These are phyloP conservation scores for Thymelicus lineola DNA, from an alignment of 2,888 invertebrate genomes.

Conservation along the genomic window DNA sequence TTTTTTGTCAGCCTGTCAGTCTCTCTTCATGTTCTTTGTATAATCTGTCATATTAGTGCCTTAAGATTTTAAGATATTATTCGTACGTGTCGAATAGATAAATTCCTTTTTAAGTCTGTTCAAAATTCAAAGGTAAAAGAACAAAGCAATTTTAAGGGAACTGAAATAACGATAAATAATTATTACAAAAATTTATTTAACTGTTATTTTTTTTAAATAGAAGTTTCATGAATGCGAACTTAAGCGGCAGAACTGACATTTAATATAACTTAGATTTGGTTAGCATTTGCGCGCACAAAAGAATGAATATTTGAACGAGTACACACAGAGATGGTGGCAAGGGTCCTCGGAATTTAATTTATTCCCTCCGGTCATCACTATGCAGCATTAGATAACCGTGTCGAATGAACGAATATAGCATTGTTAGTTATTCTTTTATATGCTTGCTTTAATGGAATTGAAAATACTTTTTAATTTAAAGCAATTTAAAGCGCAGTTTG, in stretches of 20 bases:
- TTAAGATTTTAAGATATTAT: too few species aligned
- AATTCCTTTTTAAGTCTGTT: too few species aligned
- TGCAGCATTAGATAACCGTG: constrained; percentile 52
- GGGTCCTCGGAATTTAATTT: constrained; percentile 54
- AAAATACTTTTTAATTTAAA: background rate
- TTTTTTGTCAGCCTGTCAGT: too few species aligned
- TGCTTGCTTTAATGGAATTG: background rate
- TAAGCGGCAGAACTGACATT: constrained; percentile 4
- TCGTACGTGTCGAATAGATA: too few species aligned
- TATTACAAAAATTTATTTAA: too few species aligned
- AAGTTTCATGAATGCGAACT: background rate
- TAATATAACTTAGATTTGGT: constrained; percentile 30
- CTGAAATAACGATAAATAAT: too few species aligned
- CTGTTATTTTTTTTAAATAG: too few species aligned
- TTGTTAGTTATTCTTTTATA: constrained; percentile 5
- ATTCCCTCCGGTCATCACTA: constrained; percentile 54
- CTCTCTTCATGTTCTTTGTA: too few species aligned
- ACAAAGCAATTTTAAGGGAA: too few species aligned
- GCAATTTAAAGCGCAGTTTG: too few species aligned
- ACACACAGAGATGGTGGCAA: constrained; percentile 40
- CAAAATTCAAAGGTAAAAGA: too few species aligned
- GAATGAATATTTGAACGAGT: constrained; percentile 44
- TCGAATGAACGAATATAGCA: constrained; percentile 32
- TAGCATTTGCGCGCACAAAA: constrained; percentile 40
- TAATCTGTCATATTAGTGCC: too few species aligned